Base-by-base conservation (phyloP, 2,113 vertebrate species). In the Circaetus gallicus region DNA sequence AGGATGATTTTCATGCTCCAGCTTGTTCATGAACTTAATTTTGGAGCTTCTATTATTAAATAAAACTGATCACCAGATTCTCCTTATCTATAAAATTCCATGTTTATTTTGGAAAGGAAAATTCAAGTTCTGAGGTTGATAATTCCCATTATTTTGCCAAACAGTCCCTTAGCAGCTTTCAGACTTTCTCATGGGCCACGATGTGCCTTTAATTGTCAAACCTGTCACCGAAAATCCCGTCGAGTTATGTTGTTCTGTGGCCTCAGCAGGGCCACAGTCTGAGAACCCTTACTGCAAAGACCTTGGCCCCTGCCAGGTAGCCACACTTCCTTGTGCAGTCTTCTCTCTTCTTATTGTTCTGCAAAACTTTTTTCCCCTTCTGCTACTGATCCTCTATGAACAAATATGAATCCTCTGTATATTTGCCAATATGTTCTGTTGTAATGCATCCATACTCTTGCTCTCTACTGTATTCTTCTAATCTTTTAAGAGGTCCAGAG, bases 241-340 rank as follows among this genome's bases (percentile, higher is more conserved):
- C 34, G 21, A 17, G 19, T 58, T 25, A 5, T 14, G 63, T 15
- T 0, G 0, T 66, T 40, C 28, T n/a, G 13, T 53, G 13, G 45
- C 56, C 18, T 71, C 73, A 50, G n/a, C 24, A 61, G 55, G 42
- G 32, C 17, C 29, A 49, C 11, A 7, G 12, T 40, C 28, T 8
- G 28, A 84, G 21, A 52, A 80, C 67, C 42, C 36, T 69, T 58
- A 14, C 34, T 58, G 52, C 47, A 40, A 62, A 66, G 34, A 45
- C 63, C 18, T 22, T 13, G 32, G 16, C 19, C 36, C 20, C 69
- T n/a, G 50, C 42, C 59, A 34, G 47, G 21, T 9, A 62, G 12
- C 32, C 26, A 34, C 1, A 2, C 11, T 62, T 69, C 20, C 40
- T 61, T 36, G 15, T 34, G 53, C 16, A 43, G 20, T 65, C 32